Evolutionary conservation across 1,140 invertebrate genomes (phyloP), one percentile per base, ranked within the genome.

Genomic region (Drosophila obscura): DNA sequence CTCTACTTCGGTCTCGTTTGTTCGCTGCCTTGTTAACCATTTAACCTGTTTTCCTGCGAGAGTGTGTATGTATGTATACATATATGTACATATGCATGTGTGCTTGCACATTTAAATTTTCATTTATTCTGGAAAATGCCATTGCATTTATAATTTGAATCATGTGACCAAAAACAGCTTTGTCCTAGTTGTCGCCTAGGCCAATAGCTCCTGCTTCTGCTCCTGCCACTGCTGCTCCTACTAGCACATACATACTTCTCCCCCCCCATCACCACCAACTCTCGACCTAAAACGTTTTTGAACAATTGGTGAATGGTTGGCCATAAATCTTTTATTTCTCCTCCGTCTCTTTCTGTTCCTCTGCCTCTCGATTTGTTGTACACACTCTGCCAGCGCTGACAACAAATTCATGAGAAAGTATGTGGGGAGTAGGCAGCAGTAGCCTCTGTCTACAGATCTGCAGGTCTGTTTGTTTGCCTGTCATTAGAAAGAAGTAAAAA

Each of bases 101-200:
- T 71, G 77, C 35, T 43, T 65, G 82, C 65, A 65, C 78, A 85
- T 85, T 85, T 82, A 84, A 87, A 85, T 85, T 85, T 87, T 87
- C 78, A 81, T 85, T 85, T 85, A 87, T 85, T 82, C 77, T 85
- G 65, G 65, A 71, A 71, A 71, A 66, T 68, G 72, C 59, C 50
- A 69, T 56, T 63, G 78, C 81, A 85, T 85, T 85, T 85, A 83
- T 87, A 85, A 87, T 84, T 84, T 84, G 64, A 81, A 73, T 85
- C 82, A 82, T 85, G 77, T 85, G 81, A 85, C 81, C 81, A 87
- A 85, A 85, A 85, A 87, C 82, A 85, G 81, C 87, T 85, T 85
- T 85, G 82, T 87, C 81, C 81, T 87, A 85, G 82, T 85, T 85
- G 82, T 85, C 81, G 81, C 82, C 78, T 85, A 71, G 53, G 77